Conservation (phyloP, 2,888 invertebrate species). For the Macrophya alboannulata region DNA sequence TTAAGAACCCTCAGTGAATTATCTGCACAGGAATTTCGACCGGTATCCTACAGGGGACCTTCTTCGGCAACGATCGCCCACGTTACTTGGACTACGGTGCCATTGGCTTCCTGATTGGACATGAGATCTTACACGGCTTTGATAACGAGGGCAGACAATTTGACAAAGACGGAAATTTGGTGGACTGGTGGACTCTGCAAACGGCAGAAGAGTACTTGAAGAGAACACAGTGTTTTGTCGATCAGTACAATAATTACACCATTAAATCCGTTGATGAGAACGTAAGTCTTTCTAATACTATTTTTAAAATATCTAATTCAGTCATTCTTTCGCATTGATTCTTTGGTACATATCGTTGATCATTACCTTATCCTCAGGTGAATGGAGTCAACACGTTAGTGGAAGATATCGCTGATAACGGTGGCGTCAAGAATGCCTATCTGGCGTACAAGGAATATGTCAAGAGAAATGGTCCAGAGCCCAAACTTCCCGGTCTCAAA, state of each 20-base stretch:
- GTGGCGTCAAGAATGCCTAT: conserved; percentile 95
- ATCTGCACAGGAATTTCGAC: conserved; percentile 92
- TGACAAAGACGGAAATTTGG: conserved; percentile 94
- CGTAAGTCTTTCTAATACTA: conserved; percentile 81
- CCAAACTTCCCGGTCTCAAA: conserved; percentile 87
- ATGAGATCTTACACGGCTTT: conserved; percentile 96
- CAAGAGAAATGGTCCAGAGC: conserved; percentile 85
- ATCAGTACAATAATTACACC: conserved; percentile 96
- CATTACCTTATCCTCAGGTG: conserved; percentile 82
- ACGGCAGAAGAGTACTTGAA: conserved; percentile 92
- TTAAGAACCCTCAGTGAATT: neutral
- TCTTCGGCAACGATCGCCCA: conserved; percentile 94
- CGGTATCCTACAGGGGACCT: conserved; percentile 95
- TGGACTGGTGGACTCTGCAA: conserved; percentile 95
- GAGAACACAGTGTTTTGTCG: conserved; percentile 94
- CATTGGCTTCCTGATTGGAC: conserved; percentile 95
- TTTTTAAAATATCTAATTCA: neutral
- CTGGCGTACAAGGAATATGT: conserved; percentile 91
- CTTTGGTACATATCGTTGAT: conserved; percentile 76
- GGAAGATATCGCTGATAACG: conserved; percentile 97
- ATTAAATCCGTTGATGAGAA: conserved; percentile 89
- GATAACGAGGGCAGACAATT: conserved; percentile 95
- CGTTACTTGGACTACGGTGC: conserved; percentile 96
- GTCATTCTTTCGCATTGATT: conserved; percentile 80
- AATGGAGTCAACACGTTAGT: conserved; percentile 96